A percentile compares a stretch with the other conserved stretches of the same genome.
Evolutionary conservation across 2,888 invertebrate genomes (phyloP).

Genomic region (Enchytraeus crypticus): DNA sequence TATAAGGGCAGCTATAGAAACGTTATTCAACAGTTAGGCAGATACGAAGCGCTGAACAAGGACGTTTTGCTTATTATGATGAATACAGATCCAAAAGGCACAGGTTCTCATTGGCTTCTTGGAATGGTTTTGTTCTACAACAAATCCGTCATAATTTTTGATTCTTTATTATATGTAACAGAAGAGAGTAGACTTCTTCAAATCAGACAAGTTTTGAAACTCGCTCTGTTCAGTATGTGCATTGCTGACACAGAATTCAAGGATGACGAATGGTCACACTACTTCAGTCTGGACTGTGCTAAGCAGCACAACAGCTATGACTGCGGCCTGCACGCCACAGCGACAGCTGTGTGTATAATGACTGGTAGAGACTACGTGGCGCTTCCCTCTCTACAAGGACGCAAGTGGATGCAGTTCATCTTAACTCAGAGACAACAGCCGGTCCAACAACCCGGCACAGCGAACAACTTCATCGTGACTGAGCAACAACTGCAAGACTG

Average conservation of each 20-base stretch:
- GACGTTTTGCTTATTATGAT: not conserved
- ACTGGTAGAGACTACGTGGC: not conserved
- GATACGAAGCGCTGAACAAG: not conserved
- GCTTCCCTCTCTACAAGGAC: too few relatives aligned
- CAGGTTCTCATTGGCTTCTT: not conserved
- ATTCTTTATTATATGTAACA: not conserved
- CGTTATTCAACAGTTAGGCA: not conserved
- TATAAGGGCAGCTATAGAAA: not conserved
- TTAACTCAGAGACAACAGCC: not conserved
- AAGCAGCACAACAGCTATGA: not conserved
- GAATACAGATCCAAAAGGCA: not conserved
- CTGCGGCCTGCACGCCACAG: not conserved
- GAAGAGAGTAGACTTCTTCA: not conserved
- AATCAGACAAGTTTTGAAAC: not conserved
- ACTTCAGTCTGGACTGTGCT: not conserved
- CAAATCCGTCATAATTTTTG: not conserved
- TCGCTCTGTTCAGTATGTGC: not conserved
- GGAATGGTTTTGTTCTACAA: not conserved
- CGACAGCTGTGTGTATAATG: not conserved
- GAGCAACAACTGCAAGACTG: not conserved
- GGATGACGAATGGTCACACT: not conserved
- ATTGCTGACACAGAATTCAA: not conserved
- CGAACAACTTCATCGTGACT: not conserved
- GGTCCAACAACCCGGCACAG: not conserved
- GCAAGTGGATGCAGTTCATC: too few relatives aligned